Conservation (phyloP, 1,140 invertebrate species). For the Physella acuta region DNA sequence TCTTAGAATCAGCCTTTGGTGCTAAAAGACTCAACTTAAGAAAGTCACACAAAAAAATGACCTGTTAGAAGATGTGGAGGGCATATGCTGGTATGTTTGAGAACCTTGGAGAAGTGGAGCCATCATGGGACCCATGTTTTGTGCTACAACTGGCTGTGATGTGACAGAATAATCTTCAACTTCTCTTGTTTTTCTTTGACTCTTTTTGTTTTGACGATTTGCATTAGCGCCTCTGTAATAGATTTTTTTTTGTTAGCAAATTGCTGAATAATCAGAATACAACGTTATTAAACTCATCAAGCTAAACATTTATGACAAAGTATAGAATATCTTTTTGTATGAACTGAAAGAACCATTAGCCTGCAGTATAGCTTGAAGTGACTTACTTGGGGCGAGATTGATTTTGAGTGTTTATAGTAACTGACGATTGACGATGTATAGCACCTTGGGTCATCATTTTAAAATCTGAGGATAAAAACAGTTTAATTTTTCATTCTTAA, state of each 20-base stretch:
- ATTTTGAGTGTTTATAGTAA: not conserved
- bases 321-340: no score
- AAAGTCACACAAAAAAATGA: no score
- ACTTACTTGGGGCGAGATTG: constrained; percentile 4
- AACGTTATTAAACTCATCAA: no score
- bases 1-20: no score
- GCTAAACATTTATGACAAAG: no score
- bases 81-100: constrained; percentile 2
- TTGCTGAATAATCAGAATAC: no score
- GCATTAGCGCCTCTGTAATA: not conserved
- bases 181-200: not conserved
- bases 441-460: constrained; percentile 6
- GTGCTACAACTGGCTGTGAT: not conserved
- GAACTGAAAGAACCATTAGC: no score
- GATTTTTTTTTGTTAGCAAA: no score
- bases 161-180: not conserved
- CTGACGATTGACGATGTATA: not conserved
- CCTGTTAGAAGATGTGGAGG: constrained; percentile 9
- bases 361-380: no score
- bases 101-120: not conserved
- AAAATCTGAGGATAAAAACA: not conserved
- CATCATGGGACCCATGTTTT: not conserved
- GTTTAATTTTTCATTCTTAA: not conserved
- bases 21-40: no score
- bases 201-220: not conserved